Base-by-base conservation (phyloP, 2,797 vertebrate species). In the Trichosurus vulpecula region DNA sequence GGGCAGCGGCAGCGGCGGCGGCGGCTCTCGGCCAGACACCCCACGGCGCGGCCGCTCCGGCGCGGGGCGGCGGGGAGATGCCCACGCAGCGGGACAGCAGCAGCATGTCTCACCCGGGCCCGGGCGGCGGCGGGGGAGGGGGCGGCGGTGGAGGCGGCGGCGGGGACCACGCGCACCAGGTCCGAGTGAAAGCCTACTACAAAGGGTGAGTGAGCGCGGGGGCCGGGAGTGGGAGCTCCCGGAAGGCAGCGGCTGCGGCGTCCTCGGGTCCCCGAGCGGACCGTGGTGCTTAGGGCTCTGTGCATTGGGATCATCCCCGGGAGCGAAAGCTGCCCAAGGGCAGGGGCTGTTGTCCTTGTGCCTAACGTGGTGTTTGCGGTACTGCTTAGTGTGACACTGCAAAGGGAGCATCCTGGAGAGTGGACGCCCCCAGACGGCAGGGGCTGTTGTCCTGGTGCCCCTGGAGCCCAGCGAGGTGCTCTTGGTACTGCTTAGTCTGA, bases 131-230 rank as follows among this genome's bases (percentile, higher is more conserved):
- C 58, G 58, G 58, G 31, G 97, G 97, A 41, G 93, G 97, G 4
- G 93, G 98, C 91, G 99, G 99, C 97, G 99, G 99, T 96, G 99
- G 99, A 99, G 99, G 99, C 98, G 99, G 99, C 98, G 98, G 99
- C 97, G 99, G 99, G 47, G 99, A 99, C 97, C 98, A 99, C 97
- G 99, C 99, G n/a, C 99, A 99, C 97, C 99, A 99, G 98, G 99
- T 99, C 99, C 99, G 99, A 97, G 99, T 99, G 93, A 99, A 99
- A 98, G 99, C 99, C 54, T 99, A 99, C 97, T 99, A 99, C 92
- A 99, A 99, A 98, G 99, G 99, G 99, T 99, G 98, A 99, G 99
- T 98, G 96, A 13, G 30, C 2, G 6, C 52, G 53, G 2, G 13
- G 5, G 2, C 57, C 52, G 54, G 54, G 54, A 22, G 54, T 19